phyloP scores from a whole-genome alignment of 2,888 invertebrate genomes.

The Orthosia cruda region DNA sequence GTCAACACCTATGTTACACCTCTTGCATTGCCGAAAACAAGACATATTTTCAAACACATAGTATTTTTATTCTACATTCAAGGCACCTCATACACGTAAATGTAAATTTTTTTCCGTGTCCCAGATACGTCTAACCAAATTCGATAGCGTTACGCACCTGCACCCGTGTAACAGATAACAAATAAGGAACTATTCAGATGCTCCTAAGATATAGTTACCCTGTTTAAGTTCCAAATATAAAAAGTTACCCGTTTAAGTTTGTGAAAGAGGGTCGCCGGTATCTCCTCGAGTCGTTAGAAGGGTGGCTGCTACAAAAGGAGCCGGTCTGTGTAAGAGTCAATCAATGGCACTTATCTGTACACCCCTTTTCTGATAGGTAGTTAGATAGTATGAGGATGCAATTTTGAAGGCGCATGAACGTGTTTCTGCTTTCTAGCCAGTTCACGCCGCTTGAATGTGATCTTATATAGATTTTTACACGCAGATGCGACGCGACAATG shows the following conservation, averaged over 20 bases:
- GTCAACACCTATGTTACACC: no score
- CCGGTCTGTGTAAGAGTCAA: slow-evolving; percentile 60
- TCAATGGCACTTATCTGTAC: slow-evolving; percentile 52
- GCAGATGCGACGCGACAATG: not conserved
- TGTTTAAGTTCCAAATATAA: slow-evolving; percentile 55
- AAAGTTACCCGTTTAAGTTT: slow-evolving; percentile 59
- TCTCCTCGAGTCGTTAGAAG: slow-evolving; percentile 59
- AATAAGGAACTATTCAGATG: slow-evolving; percentile 64
- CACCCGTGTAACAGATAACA: slow-evolving; percentile 64
- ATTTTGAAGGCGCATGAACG: not conserved
- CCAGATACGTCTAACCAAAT: slow-evolving; percentile 73
- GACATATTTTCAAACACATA: not conserved
- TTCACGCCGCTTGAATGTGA: not conserved
- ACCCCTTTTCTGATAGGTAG: slow-evolving; percentile 20
- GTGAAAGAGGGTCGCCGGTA: slow-evolving; percentile 59
- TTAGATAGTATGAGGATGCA: not conserved
- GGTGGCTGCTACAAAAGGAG: slow-evolving; percentile 54
- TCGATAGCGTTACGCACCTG: slow-evolving; percentile 73
- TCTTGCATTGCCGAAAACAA: not conserved
- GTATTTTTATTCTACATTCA: not conserved
- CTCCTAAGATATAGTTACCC: slow-evolving; percentile 56
- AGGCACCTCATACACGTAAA: slow-evolving; percentile 31
- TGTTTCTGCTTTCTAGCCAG: not conserved
- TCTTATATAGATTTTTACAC: no score
- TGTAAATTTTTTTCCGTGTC: slow-evolving; percentile 73